Evolutionary conservation across 1,140 invertebrate species (phyloP), one percentile per base, ranked within the genome.

Genomic region (Atta texana): DNA sequence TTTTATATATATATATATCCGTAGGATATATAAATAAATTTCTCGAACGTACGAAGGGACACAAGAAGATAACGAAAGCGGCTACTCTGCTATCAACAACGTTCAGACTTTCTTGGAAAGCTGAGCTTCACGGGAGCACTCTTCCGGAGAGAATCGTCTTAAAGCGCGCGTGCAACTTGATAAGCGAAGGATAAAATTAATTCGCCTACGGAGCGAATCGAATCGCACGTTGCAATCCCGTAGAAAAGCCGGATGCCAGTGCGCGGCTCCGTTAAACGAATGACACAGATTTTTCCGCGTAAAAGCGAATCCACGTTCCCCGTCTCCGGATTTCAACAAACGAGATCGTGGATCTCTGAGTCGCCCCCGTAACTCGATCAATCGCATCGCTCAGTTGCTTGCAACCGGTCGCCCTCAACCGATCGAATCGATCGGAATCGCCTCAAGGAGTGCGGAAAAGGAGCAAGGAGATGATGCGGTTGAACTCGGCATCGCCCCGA

Each of bases 101-200:
- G 53, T 61, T 82, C 53, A 31, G 39, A 82, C 24, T 74, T 75
- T 61, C 57, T 39, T 24, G 55, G 14, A 55, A 84, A 75, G 55
- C 44, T 44, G 68, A 81, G 49, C 69, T 75, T 61, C 69, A 61
- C 80, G 7, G 55, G 69, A 61, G 80, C 69, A 16, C 39, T 82
- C 80, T 74, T 61, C 34, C 80, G 69, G 12, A 49, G 69, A 61
- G 55, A 84, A 74, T 12, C 80, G 31, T 75, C 80, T 84, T 84
- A 84, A 75, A 84, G 80, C 80, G 69, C 80, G 69, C 80, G 80
- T 84, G 80, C 80, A 84, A 84, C 80, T 63, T 84, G 80, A 84
- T 84, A 84, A 84, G 80, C 80, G 55, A 74, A 61, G 69, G 80
- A 84, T 84, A 84, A 75, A 84, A 84, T 84, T 84, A 84, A 84